Base-by-base conservation (phyloP, 2,797 vertebrate species). In the Chrosomus eos region DNA sequence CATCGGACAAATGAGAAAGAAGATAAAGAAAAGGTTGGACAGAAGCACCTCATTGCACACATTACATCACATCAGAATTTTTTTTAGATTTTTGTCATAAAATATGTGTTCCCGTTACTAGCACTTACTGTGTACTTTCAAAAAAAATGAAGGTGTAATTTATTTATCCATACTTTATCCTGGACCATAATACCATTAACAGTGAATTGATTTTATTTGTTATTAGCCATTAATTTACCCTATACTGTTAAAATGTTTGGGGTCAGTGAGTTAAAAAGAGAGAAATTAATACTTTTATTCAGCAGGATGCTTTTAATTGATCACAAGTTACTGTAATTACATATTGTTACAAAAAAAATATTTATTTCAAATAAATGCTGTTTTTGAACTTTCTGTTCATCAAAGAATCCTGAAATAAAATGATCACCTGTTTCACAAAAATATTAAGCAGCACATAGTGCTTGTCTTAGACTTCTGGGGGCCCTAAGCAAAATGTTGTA, bases 21-120 rank as follows among this genome's bases (percentile, higher is more conserved):
- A 45, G 51, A 74, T 55, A 71, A 85, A 71, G 66, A 78, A 62
- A 85, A 85, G 83, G 83, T 85, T 80, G 18, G 55, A 23, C 40
- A 14, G 5, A 31, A 31, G 7, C 26, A 45, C 10, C 14, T 71
- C 36, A 3, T 58, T 68, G 2, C 58, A 75, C 6, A 8, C 9
- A 33, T 62, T 77, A 11, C 14, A 73, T n/a, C 3, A 31, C 51
- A 18, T 58, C n/a, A n/a, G n/a, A n/a, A 13, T 7, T 26, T 58
- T 53, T 53, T 51, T 53, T 53, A 7, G 18, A 1, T 31, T 31
- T 58, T 81, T 81, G 66, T n/a, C 23, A 26, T 70, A 3, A 9
- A 43, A 45, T 23, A 60, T 60, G 5, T 81, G 31, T 51, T 10
- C 21, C 11, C 16, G 10, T 19, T 8, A 11, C 21, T 38, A 38